These are phyloP conservation scores for Nomada fucata DNA, from an alignment of 2,888 invertebrate genomes.

Conservation along the genomic window DNA sequence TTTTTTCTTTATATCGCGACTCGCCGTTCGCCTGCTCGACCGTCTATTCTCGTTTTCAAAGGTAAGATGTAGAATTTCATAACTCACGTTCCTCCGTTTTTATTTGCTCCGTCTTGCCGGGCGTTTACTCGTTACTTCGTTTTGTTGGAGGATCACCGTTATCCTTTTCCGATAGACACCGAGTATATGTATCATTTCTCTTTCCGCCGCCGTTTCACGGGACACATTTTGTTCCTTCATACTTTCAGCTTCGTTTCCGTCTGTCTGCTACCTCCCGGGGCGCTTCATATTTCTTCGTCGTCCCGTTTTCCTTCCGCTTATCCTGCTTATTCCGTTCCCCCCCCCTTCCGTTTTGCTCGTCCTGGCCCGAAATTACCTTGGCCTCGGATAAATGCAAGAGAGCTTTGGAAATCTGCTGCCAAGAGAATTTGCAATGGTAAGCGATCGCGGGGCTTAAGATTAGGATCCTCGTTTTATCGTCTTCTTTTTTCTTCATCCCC, in stretches of 20 bases:
- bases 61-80: constrained; percentile 9
- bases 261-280: constrained; percentile 5
- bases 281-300: constrained; percentile 40
- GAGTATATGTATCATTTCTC: constrained; percentile 7
- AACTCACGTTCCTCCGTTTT: neutral
- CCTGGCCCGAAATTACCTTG: constrained; percentile 52
- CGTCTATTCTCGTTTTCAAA: neutral
- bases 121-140: constrained; percentile 17
- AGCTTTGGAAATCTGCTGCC: constrained; percentile 55
- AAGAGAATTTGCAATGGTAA: constrained; percentile 66
- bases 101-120: neutral
- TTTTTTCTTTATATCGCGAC: too few species aligned
- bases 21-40: neutral
- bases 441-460: constrained; percentile 60
- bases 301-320: constrained; percentile 38
- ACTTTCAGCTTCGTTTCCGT: constrained; percentile 43
- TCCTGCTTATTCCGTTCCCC: constrained; percentile 38
- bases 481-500: neutral
- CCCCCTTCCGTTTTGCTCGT: constrained; percentile 4
- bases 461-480: constrained; percentile 20
- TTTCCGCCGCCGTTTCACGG: constrained; percentile 1
- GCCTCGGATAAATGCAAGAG: constrained; percentile 55
- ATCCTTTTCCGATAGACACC: neutral
- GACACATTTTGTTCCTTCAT: constrained; percentile 37
- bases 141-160: neutral